These are phyloP conservation scores for Parasteatoda tepidariorum DNA, from an alignment of 1,140 invertebrate species.

Conservation along the genomic window DNA sequence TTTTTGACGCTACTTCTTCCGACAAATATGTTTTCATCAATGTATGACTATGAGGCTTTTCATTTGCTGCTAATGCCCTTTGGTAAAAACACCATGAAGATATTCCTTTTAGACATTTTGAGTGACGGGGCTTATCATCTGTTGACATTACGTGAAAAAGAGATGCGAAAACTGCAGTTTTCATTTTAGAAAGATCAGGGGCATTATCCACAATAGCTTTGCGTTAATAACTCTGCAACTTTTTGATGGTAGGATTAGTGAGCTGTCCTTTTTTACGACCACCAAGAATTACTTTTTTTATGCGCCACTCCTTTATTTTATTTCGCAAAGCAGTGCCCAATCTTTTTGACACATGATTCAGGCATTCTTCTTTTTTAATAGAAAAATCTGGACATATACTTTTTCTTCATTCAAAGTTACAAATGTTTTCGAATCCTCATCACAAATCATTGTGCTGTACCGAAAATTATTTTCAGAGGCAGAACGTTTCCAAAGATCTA, in stretches of 20 bases:
- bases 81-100: not conserved
- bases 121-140: not conserved
- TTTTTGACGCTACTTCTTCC: not conserved
- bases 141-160: not conserved
- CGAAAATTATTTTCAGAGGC: not conserved
- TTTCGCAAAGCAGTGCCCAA: not conserved
- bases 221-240: not conserved
- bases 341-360: not conserved
- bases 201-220: not conserved
- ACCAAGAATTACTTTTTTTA: not conserved
- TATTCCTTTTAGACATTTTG: constrained; percentile 5
- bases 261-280: not conserved
- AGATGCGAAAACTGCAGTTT: not conserved
- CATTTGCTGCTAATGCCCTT: not conserved
- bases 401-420: not conserved
- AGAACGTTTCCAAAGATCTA: not conserved
- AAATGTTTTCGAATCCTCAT: constrained; percentile 10
- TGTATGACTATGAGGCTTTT: not conserved
- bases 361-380: too few species aligned
- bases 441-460: not conserved
- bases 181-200: not conserved
- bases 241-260: not conserved
- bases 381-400: not conserved
- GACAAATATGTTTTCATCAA: not conserved
- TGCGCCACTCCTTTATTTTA: not conserved